Evolutionary conservation across 2,113 vertebrate species (phyloP).

Genomic region (Canis aureus): DNA sequence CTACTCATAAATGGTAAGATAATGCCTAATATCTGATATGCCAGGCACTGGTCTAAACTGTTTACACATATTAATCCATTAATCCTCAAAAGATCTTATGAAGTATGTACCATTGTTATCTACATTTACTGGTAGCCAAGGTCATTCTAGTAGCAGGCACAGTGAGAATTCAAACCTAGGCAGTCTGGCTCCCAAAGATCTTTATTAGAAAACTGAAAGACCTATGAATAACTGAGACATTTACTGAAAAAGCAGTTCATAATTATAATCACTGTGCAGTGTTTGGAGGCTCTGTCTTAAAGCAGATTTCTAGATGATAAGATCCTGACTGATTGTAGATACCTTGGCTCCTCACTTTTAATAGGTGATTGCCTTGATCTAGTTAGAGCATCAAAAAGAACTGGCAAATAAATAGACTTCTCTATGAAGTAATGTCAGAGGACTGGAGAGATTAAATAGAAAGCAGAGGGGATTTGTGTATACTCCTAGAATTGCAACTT

Average conservation of each 20-base stretch:
- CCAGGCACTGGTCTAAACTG: not conserved
- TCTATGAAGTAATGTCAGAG: not conserved
- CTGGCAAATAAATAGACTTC: not conserved
- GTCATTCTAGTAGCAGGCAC: not conserved
- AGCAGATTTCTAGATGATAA: conserved; percentile 39
- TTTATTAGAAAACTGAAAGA: not conserved
- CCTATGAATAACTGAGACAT: not conserved
- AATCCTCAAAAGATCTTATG: not conserved
- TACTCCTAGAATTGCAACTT: not conserved
- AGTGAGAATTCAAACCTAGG: not conserved
- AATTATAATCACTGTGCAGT: not conserved
- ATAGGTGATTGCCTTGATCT: not conserved
- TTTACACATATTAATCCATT: not conserved
- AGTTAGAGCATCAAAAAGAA: not conserved
- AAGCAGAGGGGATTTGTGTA: not conserved
- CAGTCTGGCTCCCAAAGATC: not conserved
- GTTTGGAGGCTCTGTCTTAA: conserved; percentile 20
- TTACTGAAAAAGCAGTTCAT: not conserved
- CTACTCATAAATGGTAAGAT: not conserved
- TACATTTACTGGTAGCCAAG: not conserved
- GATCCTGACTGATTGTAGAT: not conserved
- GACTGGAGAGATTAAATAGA: not conserved
- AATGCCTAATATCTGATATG: not conserved
- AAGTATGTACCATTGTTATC: not conserved
- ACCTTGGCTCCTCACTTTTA: not conserved